Evolutionary conservation across 2,888 invertebrate genomes (phyloP).

Genomic region (Nomada fucata): DNA sequence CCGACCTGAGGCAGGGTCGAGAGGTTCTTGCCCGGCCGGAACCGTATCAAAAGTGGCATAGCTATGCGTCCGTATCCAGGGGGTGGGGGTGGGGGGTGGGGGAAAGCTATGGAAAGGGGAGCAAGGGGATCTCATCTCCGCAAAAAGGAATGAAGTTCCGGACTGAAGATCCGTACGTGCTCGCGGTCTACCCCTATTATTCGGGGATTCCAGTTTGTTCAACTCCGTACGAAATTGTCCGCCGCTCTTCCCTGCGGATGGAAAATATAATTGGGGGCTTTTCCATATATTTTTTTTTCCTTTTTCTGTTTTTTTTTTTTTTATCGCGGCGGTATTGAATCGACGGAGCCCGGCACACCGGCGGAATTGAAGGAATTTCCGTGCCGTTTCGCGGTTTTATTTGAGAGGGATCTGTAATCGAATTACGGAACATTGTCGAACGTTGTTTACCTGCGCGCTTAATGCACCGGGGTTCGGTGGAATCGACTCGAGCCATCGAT

Average conservation of each 20-base stretch:
- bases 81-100: too few relatives aligned
- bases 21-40: slow-evolving; percentile 74
- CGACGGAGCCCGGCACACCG: not conserved
- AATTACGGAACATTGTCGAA: too few relatives aligned
- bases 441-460: too few relatives aligned
- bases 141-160: slow-evolving; percentile 28
- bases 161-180: slow-evolving; percentile 32
- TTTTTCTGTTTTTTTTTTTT: not conserved
- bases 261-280: not conserved
- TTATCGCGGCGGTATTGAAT: not conserved
- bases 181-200: slow-evolving; percentile 15
- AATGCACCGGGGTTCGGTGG: too few relatives aligned
- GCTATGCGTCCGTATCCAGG: slow-evolving; percentile 53
- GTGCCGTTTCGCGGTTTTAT: too few relatives aligned
- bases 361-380: too few relatives aligned
- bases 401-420: too few relatives aligned
- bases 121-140: slow-evolving; percentile 42
- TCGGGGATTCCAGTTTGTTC: slow-evolving; percentile 27
- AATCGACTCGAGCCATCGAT: too few relatives aligned
- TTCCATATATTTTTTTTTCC: not conserved
- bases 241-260: not conserved
- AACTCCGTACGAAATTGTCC: not conserved
- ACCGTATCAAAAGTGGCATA: slow-evolving; percentile 76
- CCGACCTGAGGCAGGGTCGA: slow-evolving; percentile 73
- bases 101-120: slow-evolving; percentile 52